A percentile compares a stretch with the other conserved stretches of the same genome.
Evolutionary conservation across 1,140 invertebrate species (phyloP).

Genomic region (Pteromalus puparum): DNA sequence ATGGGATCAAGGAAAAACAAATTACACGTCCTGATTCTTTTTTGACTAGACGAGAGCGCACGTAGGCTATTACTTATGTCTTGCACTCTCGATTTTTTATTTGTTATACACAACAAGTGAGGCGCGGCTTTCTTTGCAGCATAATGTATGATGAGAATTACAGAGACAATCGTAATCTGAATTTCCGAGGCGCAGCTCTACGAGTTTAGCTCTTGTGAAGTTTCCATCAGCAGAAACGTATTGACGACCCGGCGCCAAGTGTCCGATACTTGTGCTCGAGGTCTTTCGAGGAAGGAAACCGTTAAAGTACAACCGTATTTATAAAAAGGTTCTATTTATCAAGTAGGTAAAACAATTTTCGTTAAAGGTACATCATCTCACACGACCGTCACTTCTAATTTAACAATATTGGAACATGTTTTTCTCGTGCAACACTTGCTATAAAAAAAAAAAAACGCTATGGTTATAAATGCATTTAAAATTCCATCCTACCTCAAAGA

Average conservation of each 20-base stretch:
- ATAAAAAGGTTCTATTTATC: too few relatives aligned
- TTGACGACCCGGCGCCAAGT: too few relatives aligned
- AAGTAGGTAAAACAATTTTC: too few relatives aligned
- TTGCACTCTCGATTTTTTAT: neutral
- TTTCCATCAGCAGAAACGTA: too few relatives aligned
- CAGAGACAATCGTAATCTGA: neutral
- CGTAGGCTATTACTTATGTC: neutral
- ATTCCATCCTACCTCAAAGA: neutral
- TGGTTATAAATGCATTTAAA: neutral
- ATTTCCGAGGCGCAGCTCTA: neutral
- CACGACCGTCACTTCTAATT: too few relatives aligned
- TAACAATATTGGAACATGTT: too few relatives aligned
- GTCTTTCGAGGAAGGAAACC: neutral
- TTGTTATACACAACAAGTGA: neutral
- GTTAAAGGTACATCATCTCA: neutral
- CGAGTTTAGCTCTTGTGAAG: too few relatives aligned
- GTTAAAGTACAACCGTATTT: neutral
- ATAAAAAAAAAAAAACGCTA: neutral
- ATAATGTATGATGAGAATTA: neutral
- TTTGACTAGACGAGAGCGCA: constrained; percentile 16
- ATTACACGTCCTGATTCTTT: neutral
- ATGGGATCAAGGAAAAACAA: constrained; percentile 1
- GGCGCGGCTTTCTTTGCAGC: neutral
- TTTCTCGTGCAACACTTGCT: too few relatives aligned
- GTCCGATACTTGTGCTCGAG: too few relatives aligned